Conservation (phyloP, 2,888 invertebrate genomes). For the Oegoconia quadripuncta region DNA sequence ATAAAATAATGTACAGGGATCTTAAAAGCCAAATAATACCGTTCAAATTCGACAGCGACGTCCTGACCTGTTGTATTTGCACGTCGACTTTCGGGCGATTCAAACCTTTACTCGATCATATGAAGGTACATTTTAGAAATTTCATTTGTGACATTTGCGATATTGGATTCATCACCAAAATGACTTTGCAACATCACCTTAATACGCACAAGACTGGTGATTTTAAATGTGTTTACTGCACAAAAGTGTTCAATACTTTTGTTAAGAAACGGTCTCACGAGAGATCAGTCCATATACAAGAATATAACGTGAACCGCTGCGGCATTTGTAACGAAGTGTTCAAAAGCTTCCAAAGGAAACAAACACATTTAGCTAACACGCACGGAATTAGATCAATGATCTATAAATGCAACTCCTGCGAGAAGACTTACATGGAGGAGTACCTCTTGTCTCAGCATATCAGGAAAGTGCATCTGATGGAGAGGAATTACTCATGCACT, state of each 20-base stretch:
- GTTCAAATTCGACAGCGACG: constrained; percentile 32
- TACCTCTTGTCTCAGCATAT: no score
- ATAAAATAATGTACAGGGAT: constrained; percentile 30
- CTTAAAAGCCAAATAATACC: constrained; percentile 40
- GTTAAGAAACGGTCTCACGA: background rate
- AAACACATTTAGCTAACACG: no score
- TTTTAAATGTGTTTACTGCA: constrained; percentile 26
- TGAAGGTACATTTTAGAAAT: constrained; percentile 47
- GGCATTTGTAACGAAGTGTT: no score
- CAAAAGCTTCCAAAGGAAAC: no score
- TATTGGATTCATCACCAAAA: background rate
- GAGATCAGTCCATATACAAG: background rate
- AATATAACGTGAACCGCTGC: no score
- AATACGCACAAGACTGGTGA: constrained; percentile 12
- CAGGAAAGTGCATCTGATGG: constrained; percentile 27
- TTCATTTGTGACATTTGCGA: constrained; percentile 37
- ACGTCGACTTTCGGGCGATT: constrained; percentile 27
- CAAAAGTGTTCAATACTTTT: constrained; percentile 21
- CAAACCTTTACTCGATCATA: constrained; percentile 37
- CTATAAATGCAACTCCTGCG: constrained; percentile 46
- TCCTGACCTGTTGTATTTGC: constrained; percentile 39
- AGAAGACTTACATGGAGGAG: no score
- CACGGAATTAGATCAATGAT: constrained; percentile 7
- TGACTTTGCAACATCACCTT: background rate
- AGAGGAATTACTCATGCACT: constrained; percentile 24